These are phyloP conservation scores for Halcyon senegalensis DNA, from an alignment of 2,113 vertebrate genomes.

Conservation along the genomic window DNA sequence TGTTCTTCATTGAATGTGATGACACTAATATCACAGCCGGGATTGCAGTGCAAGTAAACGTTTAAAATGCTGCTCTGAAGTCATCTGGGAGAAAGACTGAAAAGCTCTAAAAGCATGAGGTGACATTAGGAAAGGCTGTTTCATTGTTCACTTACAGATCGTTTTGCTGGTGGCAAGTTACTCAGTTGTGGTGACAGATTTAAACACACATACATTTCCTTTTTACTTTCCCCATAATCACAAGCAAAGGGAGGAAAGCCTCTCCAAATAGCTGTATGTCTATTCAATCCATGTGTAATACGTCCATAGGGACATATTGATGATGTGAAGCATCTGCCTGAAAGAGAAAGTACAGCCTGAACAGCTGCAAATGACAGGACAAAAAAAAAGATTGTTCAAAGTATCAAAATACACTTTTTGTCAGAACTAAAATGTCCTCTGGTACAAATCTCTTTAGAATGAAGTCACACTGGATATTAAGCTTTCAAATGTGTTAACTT, in stretches of 20 bases:
- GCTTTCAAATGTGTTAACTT: neutral
- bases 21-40: neutral
- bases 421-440: neutral
- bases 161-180: neutral
- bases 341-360: neutral
- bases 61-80: neutral
- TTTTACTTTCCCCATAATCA: neutral
- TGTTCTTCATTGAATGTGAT: neutral
- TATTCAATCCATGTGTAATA: neutral
- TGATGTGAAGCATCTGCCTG: neutral
- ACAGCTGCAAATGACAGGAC: neutral
- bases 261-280: neutral
- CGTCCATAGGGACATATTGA: neutral
- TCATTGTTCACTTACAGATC: neutral
- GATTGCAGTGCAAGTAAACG: neutral
- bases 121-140: neutral
- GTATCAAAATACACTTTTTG: neutral
- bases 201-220: neutral
- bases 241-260: neutral
- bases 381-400: neutral
- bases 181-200: neutral
- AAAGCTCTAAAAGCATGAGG: neutral
- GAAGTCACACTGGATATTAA: neutral
- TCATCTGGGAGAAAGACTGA: neutral
- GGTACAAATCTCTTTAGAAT: neutral